A percentile compares a stretch with the other conserved stretches of the same genome.
phyloP scores from a whole-genome alignment of 2,113 vertebrate species.

The Tachysurus fulvidraco region DNA sequence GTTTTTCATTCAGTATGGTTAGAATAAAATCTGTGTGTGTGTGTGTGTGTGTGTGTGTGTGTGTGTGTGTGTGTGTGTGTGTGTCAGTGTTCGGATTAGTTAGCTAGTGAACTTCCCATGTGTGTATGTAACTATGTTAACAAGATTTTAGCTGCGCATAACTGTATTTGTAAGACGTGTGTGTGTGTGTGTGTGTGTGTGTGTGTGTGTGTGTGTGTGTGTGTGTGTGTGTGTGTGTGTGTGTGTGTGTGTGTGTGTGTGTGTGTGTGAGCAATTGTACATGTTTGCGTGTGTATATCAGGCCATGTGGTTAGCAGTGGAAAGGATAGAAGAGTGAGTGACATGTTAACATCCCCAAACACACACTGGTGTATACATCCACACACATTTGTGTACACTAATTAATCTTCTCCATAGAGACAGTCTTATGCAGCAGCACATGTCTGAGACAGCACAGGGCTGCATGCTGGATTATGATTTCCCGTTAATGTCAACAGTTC shows the following conservation, averaged over 20 bases:
- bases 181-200: background rate
- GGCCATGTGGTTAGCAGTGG: slow-evolving; percentile 60
- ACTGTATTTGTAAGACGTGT: background rate
- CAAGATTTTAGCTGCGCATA: slow-evolving; percentile 17
- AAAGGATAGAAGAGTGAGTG: slow-evolving; percentile 62
- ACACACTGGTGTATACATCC: slow-evolving; percentile 60
- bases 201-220: slow-evolving; percentile 48
- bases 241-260: slow-evolving; percentile 59
- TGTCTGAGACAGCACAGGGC: slow-evolving; percentile 41
- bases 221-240: slow-evolving; percentile 41
- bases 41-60: slow-evolving; percentile 25
- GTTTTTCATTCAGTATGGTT: slow-evolving; percentile 74
- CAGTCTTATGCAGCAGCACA: slow-evolving; percentile 44
- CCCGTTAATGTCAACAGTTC: slow-evolving; percentile 55
- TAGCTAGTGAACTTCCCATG: slow-evolving; percentile 1
- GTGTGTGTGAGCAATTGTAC: slow-evolving; percentile 63
- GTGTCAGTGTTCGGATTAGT: slow-evolving; percentile 4
- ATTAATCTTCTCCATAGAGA: slow-evolving; percentile 54
- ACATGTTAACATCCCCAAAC: slow-evolving; percentile 70
- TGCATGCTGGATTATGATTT: slow-evolving; percentile 50
- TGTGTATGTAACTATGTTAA: slow-evolving; percentile 12
- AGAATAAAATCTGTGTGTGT: slow-evolving; percentile 53
- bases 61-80: slow-evolving; percentile 3
- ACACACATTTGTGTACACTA: slow-evolving; percentile 62
- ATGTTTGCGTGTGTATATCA: slow-evolving; percentile 62